phyloP scores from a whole-genome alignment of 1,140 invertebrate species.

The Adelges cooleyi region DNA sequence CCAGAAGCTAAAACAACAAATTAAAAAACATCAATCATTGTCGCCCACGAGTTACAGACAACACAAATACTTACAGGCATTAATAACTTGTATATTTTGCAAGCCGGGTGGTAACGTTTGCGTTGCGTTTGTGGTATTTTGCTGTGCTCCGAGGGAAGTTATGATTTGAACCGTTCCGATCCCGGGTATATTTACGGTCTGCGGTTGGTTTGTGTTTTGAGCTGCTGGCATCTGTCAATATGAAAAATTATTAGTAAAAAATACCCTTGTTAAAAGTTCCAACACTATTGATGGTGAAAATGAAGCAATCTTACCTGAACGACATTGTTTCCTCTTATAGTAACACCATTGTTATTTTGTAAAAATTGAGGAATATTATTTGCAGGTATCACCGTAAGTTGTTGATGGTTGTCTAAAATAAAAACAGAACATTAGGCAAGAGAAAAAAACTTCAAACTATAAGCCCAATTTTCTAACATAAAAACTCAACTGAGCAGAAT shows the following conservation, averaged over 20 bases:
- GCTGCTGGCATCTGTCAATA: not conserved
- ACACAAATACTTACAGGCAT: not conserved
- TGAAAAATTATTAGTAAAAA: too few relatives aligned
- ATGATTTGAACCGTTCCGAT: conserved; percentile 66
- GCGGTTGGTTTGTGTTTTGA: conserved; percentile 32
- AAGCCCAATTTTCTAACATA: too few relatives aligned
- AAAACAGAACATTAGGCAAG: conserved; percentile 22
- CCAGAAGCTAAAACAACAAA: conserved; percentile 13
- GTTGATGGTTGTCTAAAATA: conserved; percentile 42
- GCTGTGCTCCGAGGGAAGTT: conserved; percentile 39
- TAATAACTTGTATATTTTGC: conserved; percentile 31
- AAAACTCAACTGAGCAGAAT: too few relatives aligned
- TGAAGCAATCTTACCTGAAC: conserved; percentile 34
- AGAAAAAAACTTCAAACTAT: too few relatives aligned
- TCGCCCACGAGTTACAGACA: too few relatives aligned
- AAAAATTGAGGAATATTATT: conserved; percentile 35
- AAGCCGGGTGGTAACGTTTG: conserved; percentile 36
- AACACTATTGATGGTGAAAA: too few relatives aligned
- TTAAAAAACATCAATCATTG: not conserved
- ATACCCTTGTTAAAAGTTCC: too few relatives aligned
- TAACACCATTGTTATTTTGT: conserved; percentile 32
- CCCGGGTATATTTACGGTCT: conserved; percentile 57
- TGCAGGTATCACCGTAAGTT: conserved; percentile 52
- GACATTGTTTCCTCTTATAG: conserved; percentile 34
- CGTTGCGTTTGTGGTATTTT: conserved; percentile 32